Conservation (phyloP, 2,113 vertebrate species). For the Lasiurus cinereus region DNA sequence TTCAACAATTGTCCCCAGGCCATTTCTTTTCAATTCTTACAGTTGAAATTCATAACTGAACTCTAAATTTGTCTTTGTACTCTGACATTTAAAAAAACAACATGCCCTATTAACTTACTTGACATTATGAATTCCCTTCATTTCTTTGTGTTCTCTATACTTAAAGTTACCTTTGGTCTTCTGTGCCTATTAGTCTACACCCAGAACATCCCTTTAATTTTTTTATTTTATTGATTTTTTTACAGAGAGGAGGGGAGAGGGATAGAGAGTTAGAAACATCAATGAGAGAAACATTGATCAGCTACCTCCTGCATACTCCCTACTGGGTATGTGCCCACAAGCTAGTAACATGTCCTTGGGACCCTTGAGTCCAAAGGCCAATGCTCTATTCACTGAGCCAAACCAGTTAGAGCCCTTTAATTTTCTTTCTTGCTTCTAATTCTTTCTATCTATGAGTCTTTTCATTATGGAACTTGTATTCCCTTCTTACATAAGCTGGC, state of each 20-base stretch:
- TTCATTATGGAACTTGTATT: background rate
- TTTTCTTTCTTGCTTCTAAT: background rate
- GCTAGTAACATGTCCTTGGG: too few species aligned
- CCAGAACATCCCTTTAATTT: background rate
- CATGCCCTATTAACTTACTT: background rate
- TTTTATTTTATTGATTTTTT: too few species aligned
- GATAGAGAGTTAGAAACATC: too few species aligned
- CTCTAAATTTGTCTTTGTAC: background rate
- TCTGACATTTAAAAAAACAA: background rate
- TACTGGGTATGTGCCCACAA: too few species aligned
- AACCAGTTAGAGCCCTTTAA: background rate
- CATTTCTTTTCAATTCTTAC: conserved; percentile 63
- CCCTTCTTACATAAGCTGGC: background rate
- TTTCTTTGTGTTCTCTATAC: background rate
- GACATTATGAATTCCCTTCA: background rate
- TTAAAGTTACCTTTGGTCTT: background rate
- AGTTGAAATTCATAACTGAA: conserved; percentile 27
- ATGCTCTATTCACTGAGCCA: too few species aligned
- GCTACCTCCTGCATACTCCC: too few species aligned
- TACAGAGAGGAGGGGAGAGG: too few species aligned
- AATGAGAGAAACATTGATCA: too few species aligned
- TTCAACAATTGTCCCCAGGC: conserved; percentile 36
- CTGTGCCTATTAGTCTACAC: background rate
- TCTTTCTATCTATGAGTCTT: background rate
- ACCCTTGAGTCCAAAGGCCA: too few species aligned